A percentile compares a stretch with the other conserved stretches of the same genome.
Evolutionary conservation across 2,888 invertebrate genomes (phyloP).

Genomic region (Tetrapedia diversipes): DNA sequence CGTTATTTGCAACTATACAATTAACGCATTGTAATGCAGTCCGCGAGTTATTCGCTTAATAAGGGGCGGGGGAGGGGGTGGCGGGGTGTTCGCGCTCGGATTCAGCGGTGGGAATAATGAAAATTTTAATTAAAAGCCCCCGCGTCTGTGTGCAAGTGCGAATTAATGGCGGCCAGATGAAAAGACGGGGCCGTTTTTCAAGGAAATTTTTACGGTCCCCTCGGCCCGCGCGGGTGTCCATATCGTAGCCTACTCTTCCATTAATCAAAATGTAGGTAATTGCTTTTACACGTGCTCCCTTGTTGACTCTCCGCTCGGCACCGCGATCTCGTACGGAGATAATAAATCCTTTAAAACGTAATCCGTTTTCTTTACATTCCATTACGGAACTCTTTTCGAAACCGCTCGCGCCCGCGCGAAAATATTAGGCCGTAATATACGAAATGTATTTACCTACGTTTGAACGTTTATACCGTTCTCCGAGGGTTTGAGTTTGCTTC

Average conservation of each 20-base stretch:
- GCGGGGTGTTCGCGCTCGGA: no score
- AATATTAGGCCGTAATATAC: no score
- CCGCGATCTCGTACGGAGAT: background rate
- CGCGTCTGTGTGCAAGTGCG: conserved; percentile 5
- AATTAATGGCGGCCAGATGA: conserved; percentile 34
- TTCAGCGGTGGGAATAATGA: conserved; percentile 22
- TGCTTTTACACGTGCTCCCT: background rate
- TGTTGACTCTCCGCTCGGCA: background rate
- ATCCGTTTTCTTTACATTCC: background rate
- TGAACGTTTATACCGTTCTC: no score
- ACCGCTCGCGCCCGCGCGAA: no score
- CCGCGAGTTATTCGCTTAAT: conserved; percentile 19
- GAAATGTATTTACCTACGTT: no score
- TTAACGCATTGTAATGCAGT: conserved; percentile 33
- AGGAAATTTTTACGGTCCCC: conserved; percentile 4
- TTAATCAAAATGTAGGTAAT: conserved; percentile 28
- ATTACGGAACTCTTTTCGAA: background rate
- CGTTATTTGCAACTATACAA: conserved; percentile 25
- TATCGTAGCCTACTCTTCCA: background rate
- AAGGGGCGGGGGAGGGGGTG: conserved; percentile 7
- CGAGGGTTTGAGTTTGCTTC: no score
- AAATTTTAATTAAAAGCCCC: conserved; percentile 47
- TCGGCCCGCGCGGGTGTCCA: background rate
- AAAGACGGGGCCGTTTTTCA: conserved; percentile 25
- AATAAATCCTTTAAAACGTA: background rate